Conservation (phyloP, 2,113 vertebrate genomes). For the Salvelinus sp. region DNA sequence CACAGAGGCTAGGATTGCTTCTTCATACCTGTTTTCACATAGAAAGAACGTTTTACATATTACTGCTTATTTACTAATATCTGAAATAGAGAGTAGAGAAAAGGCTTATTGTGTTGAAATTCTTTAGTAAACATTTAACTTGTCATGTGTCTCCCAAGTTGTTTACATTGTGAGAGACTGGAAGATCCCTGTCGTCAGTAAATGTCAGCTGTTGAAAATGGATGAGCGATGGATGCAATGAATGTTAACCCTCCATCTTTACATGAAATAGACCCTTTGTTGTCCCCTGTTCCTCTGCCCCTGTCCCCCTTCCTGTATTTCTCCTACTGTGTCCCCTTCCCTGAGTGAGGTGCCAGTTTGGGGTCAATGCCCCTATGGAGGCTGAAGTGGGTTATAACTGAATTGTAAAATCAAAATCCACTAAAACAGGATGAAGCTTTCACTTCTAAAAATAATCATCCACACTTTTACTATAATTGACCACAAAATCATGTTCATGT, state of each 20-base stretch:
- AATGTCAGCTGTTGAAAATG: constrained; percentile 55
- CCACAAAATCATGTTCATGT: constrained; percentile 57
- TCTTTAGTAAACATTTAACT: constrained; percentile 27
- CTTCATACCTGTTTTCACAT: neutral
- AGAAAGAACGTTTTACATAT: neutral
- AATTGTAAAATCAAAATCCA: constrained; percentile 66
- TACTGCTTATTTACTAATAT: neutral
- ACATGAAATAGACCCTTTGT: constrained; percentile 42
- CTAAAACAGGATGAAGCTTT: constrained; percentile 57
- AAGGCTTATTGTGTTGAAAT: neutral
- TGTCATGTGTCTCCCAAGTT: constrained; percentile 25
- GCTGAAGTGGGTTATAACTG: constrained; percentile 51
- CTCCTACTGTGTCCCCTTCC: constrained; percentile 10
- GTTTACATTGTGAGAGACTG: constrained; percentile 37
- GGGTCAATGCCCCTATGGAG: constrained; percentile 51
- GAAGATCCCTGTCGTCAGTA: constrained; percentile 48
- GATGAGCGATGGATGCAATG: constrained; percentile 15
- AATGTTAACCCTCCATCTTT: constrained; percentile 56
- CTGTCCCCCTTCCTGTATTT: constrained; percentile 1
- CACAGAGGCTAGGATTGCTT: neutral
- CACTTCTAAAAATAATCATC: constrained; percentile 45
- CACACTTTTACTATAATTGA: constrained; percentile 69
- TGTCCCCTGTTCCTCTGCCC: neutral
- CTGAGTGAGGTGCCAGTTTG: constrained; percentile 22
- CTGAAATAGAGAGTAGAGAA: neutral